Conservation (phyloP, 2,797 vertebrate species). For the Propithecus perrieri region DNA sequence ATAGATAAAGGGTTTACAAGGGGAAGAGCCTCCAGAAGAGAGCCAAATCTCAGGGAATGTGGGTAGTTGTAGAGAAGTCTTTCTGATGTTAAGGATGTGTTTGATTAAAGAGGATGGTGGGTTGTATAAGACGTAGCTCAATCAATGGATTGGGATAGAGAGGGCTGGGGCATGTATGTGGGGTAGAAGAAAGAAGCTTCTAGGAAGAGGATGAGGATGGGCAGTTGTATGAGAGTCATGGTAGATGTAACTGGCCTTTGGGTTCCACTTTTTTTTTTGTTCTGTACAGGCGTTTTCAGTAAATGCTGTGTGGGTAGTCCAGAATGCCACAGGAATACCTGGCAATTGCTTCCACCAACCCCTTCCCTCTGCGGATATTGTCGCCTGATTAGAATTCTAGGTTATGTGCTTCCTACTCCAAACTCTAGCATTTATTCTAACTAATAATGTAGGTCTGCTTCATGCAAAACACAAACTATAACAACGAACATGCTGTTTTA, state of each 20-base stretch:
- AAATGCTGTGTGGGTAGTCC: background rate
- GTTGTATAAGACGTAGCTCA: background rate
- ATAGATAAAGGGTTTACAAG: background rate
- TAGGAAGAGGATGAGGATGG: background rate
- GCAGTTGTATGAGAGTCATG: background rate
- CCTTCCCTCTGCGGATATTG: background rate
- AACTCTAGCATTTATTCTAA: constrained; percentile 7
- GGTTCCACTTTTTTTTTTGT: background rate
- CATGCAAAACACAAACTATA: background rate
- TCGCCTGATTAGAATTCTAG: background rate
- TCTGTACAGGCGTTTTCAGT: background rate
- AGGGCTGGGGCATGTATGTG: background rate
- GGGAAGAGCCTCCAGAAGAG: background rate
- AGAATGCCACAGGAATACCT: background rate
- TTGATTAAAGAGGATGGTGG: background rate
- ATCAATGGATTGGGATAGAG: background rate
- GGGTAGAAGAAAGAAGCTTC: background rate
- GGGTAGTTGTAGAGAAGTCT: background rate
- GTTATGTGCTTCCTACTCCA: background rate
- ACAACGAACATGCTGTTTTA: constrained; percentile 5
- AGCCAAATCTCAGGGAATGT: background rate
- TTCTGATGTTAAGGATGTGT: background rate
- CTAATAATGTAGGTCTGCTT: background rate
- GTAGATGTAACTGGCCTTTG: background rate
- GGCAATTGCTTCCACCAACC: background rate